Base-by-base conservation (phyloP, 2,888 invertebrate species). In the Merodon equestris region DNA sequence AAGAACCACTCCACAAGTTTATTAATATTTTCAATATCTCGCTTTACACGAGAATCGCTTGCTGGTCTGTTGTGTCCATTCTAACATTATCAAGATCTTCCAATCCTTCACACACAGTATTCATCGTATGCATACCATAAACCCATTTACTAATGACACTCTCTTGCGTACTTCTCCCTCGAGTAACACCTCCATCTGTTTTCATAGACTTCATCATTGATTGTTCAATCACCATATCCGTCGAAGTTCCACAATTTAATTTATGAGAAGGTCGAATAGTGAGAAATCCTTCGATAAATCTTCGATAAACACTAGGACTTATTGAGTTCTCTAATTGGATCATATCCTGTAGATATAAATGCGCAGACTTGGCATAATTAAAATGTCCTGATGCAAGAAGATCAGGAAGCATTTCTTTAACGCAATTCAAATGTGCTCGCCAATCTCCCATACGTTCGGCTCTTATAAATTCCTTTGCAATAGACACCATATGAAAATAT, bases 391-490 rank as follows among this genome's bases (percentile, higher is more conserved):
- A 27, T 7, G 3, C 27, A 7, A 4, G 27, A 27, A 27, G 7
- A 7, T 27, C 2, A 27, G 27, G 86, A 47, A 86, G 82, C 86
- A 88, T 87, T 85, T 85, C 82, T 84, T 84, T 82, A 15, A 87
- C 82, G 70, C 83, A 54, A 50, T 84, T 83, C 48, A 87, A 86
- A 85, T 88, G 87, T 75, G 83, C 84, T 84, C 85, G 48, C 85
- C 87, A 88, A 84, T 87, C 85, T 36, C 82, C 77, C 77, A 77
- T 74, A 51, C 87, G 84, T 74, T 88, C 87, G 84, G 87, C 87
- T 84, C 84, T 84, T 81, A 87, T 42, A 76, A 87, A 87, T 17
- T 87, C 83, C 72, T 87, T 86, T n/a, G 83, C 84, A 83, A 88
- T 82, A 0, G 85, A 84, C 4, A 86, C 85, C 86, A 87, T 86